Conservation (phyloP, 35 echinoderm and acorn worm species). For the Acanthaster planci region DNA sequence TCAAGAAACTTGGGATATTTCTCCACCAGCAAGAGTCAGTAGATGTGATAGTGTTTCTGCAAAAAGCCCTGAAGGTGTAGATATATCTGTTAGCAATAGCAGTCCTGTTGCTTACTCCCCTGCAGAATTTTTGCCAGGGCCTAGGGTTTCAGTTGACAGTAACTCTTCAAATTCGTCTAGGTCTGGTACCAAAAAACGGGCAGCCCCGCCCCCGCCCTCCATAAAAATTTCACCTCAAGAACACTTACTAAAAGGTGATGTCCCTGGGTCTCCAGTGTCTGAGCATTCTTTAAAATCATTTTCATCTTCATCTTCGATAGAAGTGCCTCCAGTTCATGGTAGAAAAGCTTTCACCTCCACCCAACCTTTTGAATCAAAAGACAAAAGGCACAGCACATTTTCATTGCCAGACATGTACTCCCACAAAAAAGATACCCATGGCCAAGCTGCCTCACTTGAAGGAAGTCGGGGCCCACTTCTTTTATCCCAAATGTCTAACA, state of each 20-base stretch:
- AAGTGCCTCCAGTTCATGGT: neutral
- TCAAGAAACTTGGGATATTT: neutral
- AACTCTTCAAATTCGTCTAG: neutral
- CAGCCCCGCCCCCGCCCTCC: neutral
- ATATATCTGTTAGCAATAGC: constrained; percentile 9
- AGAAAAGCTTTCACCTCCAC: neutral
- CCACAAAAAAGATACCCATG: neutral
- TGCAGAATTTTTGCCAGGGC: constrained; percentile 60
- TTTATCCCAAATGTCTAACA: neutral
- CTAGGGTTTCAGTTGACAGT: constrained; percentile 26
- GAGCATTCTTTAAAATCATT: constrained; percentile 9
- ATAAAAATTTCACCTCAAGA: neutral
- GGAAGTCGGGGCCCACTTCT: neutral
- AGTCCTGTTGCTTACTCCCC: constrained; percentile 49
- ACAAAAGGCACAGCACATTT: neutral
- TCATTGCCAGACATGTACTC: neutral
- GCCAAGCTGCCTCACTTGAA: neutral
- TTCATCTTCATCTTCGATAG: constrained; percentile 26
- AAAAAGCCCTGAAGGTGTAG: neutral
- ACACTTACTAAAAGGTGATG: neutral
- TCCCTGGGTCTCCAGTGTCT: constrained; percentile 1
- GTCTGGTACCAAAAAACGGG: constrained; percentile 11
- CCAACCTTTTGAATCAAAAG: neutral
- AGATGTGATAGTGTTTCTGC: constrained; percentile 3
- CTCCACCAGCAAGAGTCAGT: neutral